Evolutionary conservation across 2,888 invertebrate species (phyloP).

Genomic region (Cybosia mesomella): DNA sequence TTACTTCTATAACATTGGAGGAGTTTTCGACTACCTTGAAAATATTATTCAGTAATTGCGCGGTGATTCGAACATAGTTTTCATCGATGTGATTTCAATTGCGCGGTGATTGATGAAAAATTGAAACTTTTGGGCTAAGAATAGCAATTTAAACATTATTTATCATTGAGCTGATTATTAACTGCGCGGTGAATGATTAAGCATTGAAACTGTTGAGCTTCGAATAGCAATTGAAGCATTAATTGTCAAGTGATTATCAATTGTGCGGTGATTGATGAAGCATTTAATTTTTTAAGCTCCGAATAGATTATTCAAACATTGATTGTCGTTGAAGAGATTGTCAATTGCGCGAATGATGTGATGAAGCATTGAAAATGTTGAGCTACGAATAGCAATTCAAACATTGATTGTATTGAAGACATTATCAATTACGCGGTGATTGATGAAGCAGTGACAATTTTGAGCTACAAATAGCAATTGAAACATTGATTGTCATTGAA

Average conservation of each 20-base stretch:
- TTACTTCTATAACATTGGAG: not conserved
- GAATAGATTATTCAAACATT: not conserved
- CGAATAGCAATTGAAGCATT: not conserved
- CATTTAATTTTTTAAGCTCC: not conserved
- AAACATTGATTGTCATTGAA: not conserved
- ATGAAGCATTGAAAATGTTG: not conserved
- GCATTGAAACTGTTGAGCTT: not conserved
- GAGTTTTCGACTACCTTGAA: too few relatives aligned
- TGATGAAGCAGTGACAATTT: not conserved
- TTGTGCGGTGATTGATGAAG: too few relatives aligned
- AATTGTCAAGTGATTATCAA: not conserved
- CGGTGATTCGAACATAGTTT: too few relatives aligned
- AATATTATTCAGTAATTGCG: too few relatives aligned
- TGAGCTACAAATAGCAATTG: not conserved
- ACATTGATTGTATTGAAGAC: too few relatives aligned
- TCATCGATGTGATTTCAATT: too few relatives aligned
- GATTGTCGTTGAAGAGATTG: not conserved
- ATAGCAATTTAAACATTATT: too few relatives aligned
- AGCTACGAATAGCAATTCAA: not conserved
- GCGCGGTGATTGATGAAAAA: not conserved
- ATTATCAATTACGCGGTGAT: not conserved
- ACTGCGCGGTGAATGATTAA: too few relatives aligned
- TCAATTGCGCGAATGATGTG: not conserved
- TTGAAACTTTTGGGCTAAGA: not conserved
- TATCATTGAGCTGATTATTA: too few relatives aligned